Percentiles rank a stretch among this genome's conserved stretches.
These are phyloP conservation scores for Drosophila hamatofila DNA, from an alignment of 2,888 invertebrate species.

Conservation along the genomic window DNA sequence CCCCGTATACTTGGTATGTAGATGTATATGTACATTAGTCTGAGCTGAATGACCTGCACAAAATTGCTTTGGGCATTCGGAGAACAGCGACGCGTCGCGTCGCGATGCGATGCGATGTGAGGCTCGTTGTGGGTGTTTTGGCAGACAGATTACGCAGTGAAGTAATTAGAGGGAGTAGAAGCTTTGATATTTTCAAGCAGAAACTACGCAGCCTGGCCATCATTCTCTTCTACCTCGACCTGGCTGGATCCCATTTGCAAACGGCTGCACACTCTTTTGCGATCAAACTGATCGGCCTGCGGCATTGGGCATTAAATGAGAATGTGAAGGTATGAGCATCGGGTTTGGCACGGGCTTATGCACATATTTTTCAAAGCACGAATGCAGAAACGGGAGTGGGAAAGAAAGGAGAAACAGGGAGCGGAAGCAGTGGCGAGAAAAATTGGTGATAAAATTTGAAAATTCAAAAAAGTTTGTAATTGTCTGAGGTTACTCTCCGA, in stretches of 20 bases:
- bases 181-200: slow-evolving; percentile 63
- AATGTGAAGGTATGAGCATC: slow-evolving; percentile 70
- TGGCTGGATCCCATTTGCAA: slow-evolving; percentile 62
- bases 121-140: slow-evolving; percentile 70
- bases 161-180: slow-evolving; percentile 70
- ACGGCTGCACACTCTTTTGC: slow-evolving; percentile 76
- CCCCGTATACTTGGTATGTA: slow-evolving; percentile 13
- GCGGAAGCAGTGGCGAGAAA: slow-evolving; percentile 20
- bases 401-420: no score
- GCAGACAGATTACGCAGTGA: slow-evolving; percentile 57
- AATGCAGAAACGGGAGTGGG: slow-evolving; percentile 21
- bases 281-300: slow-evolving; percentile 83
- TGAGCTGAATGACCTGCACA: slow-evolving; percentile 63
- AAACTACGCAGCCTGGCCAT: slow-evolving; percentile 51
- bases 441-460: slow-evolving; percentile 49
- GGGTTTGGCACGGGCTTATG: slow-evolving; percentile 79
- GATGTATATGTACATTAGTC: slow-evolving; percentile 55
- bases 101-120: slow-evolving; percentile 37
- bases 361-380: slow-evolving; percentile 56
- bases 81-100: slow-evolving; percentile 62
- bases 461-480: slow-evolving; percentile 55
- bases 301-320: slow-evolving; percentile 70
- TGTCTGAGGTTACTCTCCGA: slow-evolving; percentile 20
- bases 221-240: slow-evolving; percentile 11
- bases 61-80: slow-evolving; percentile 55